Base-by-base conservation (phyloP, 2,888 invertebrate genomes). In the Latrodectus elegans region DNA sequence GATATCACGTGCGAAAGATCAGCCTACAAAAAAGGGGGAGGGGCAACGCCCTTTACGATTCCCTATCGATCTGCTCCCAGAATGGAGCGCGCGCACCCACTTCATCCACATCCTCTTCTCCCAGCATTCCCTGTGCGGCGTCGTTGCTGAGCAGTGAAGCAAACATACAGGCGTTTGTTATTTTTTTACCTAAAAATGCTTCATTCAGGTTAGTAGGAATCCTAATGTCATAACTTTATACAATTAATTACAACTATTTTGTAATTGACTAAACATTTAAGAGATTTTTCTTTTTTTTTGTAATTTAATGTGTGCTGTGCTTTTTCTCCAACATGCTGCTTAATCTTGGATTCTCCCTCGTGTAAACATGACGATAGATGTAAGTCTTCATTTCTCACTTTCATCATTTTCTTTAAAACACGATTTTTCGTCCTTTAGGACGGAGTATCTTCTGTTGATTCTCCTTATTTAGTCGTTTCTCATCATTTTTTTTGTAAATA, bases 101-200 rank as follows among this genome's bases (percentile, higher is more conserved):
- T 64, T 70, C 53, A 22, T 71, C 70, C 71, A 68, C 70, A 71
- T 76, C 74, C 65, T 52, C 72, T 77, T 53, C 38, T 75, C 82
- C 82, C 82, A 49, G 82, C 82, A 82, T 82, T 82, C 82, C 82
- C 81, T 77, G 86, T 77, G 65, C 71, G 86, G 86, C 86, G 86
- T 87, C 86, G 53, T 51, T 76, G 86, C 64, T 70, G 55, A 22
- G 71, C 86, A 72, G 81, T 65, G 86, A 87, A 87, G 65, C 81
- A 64, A 67, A 75, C 77, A 22, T 53, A 52, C 53, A 70, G 12
- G 4, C 51, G 38, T 38, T 38, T 38, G 38, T 38, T 38, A 38
- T 38, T 38, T 38, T 38, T 26, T 26, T 26, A 17, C 67, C 1
- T 73, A 14, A 84, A 82, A 55, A 84, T 84, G 84, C 72, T 84